Base-by-base conservation (phyloP, 2,113 vertebrate genomes). In the Marmota monax region DNA sequence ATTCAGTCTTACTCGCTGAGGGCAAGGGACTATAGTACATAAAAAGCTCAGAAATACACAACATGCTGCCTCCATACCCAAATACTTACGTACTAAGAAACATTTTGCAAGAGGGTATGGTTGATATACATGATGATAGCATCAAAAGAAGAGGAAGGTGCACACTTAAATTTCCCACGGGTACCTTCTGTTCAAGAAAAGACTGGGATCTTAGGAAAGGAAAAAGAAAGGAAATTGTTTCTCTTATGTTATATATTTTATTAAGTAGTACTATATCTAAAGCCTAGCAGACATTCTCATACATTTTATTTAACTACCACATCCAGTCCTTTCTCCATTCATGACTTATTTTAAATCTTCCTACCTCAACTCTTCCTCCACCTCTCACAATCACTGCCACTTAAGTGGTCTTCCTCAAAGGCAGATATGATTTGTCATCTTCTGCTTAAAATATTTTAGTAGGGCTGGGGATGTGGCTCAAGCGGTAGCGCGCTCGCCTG, bases 381-480 rank as follows among this genome's bases (percentile, higher is more conserved):
- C 34, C 4, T 76, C 22, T 39, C 37, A 42, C 58, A 84, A 42
- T 34, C 39, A 73, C 20, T 42, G 25, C 34, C 73, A 34, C n/a
- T n/a, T 42, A 32, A 74, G 25, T 77, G 34, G 63, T 87, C 42
- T 88, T 85, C 69, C 23, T 85, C 77, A 39, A 94, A 96, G 39
- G 27, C 34, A 53, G 45, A 61, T 79, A 61, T 39, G 37, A 70
- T n/a, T 45, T 34, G 32, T 70, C 67, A 70, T 84, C 14, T 14
- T 32, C 61, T 93, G 8, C 17, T 77, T 95, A 94, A 88, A 73
- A 65, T 48, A 67, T 82, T 76, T 85, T 65, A 73, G n/a, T 74
- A 9, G 39, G 39, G 39, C 39, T 39, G 39, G 39, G 39, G 39
- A 39, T 39, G 39, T 39, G 39, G 4, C 39, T 39, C 39, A 39